These are phyloP conservation scores for Tachyglossus aculeatus DNA, from an alignment of 2,797 vertebrate genomes.

Conservation along the genomic window DNA sequence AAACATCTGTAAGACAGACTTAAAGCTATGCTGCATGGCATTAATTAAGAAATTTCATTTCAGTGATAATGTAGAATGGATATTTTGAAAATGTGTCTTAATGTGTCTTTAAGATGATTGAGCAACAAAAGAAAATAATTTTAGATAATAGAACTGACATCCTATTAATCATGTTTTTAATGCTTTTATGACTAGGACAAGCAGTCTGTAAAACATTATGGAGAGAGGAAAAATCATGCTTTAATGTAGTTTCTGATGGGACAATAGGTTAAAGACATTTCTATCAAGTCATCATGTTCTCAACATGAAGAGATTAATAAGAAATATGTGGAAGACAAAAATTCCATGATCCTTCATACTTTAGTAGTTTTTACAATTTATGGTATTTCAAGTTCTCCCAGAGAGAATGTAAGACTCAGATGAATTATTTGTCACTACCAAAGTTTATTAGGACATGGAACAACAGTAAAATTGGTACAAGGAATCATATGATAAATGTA, in stretches of 20 bases:
- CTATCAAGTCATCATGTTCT: not conserved
- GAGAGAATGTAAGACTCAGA: slow-evolving; percentile 41
- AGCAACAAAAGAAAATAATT: not conserved
- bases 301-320: not conserved
- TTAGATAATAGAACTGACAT: not conserved
- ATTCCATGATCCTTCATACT: not conserved
- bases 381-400: slow-evolving; percentile 32
- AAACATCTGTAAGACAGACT: not conserved
- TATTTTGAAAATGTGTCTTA: not conserved
- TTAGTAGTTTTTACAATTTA: slow-evolving; percentile 1
- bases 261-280: slow-evolving; percentile 1
- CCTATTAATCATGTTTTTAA: not conserved
- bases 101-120: not conserved
- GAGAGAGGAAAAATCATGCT: slow-evolving; percentile 14
- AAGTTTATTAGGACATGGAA: slow-evolving; percentile 36
- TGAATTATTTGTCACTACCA: slow-evolving; percentile 6
- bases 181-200: not conserved
- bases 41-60: not conserved
- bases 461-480: not conserved
- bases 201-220: not conserved
- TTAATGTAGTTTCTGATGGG: slow-evolving; percentile 9
- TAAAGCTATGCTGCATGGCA: not conserved
- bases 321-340: not conserved
- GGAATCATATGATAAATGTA: not conserved
- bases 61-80: not conserved